Percentiles rank a stretch among this genome's conserved stretches.
Evolutionary conservation across 1,140 invertebrate species (phyloP).

Genomic region (Bicyclus anynana): DNA sequence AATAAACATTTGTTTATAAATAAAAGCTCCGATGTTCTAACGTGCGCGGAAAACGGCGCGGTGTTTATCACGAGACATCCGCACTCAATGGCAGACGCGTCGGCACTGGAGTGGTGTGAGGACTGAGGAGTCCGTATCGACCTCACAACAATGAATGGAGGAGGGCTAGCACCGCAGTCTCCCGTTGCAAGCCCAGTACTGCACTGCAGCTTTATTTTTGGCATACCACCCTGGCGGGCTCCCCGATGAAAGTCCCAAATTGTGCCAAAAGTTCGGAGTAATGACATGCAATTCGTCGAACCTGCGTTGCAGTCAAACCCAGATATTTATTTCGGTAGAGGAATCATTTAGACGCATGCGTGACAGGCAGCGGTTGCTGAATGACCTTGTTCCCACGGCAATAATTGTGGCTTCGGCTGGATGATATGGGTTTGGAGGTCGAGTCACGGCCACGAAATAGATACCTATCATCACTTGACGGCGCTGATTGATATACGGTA

Average conservation of each 20-base stretch:
- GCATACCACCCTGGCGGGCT: slow-evolving; percentile 48
- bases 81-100: slow-evolving; percentile 44
- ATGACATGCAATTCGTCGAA: slow-evolving; percentile 21
- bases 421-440: slow-evolving; percentile 33
- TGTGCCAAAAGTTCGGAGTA: slow-evolving; percentile 41
- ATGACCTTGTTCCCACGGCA: slow-evolving; percentile 52
- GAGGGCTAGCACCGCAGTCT: slow-evolving; percentile 54
- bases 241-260: slow-evolving; percentile 24
- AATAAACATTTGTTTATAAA: slow-evolving; percentile 54
- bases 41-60: too few species aligned
- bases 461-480: slow-evolving; percentile 6
- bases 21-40: slow-evolving; percentile 42
- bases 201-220: slow-evolving; percentile 74
- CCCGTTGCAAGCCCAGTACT: slow-evolving; percentile 62
- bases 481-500: not conserved
- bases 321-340: slow-evolving; percentile 19
- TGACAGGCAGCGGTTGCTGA: slow-evolving; percentile 29
- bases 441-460: slow-evolving; percentile 26
- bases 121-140: slow-evolving; percentile 45
- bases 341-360: slow-evolving; percentile 45
- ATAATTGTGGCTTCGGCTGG: slow-evolving; percentile 30
- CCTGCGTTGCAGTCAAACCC: slow-evolving; percentile 4
- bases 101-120: slow-evolving; percentile 34
- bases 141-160: slow-evolving; percentile 58
- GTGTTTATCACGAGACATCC: slow-evolving; percentile 34